These are phyloP conservation scores for Oryzias sinensis DNA, from an alignment of 2,797 vertebrate species.

Conservation along the genomic window DNA sequence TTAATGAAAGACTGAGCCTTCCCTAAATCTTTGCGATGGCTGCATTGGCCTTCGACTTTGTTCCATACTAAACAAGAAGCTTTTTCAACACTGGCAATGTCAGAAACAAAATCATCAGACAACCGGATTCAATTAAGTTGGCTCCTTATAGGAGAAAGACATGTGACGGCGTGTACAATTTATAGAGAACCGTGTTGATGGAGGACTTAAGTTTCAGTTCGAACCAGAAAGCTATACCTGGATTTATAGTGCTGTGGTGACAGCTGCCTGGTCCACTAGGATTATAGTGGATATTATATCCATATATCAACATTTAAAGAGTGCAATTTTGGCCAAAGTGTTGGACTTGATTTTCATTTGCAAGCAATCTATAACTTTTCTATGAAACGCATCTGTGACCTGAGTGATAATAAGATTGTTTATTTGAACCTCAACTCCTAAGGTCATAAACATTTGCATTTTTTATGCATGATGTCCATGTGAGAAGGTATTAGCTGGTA, in stretches of 20 bases:
- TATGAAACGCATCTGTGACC: conserved; percentile 52
- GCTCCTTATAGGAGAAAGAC: conserved; percentile 41
- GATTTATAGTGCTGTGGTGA: conserved; percentile 65
- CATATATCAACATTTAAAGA: conserved; percentile 65
- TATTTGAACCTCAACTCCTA: conserved; percentile 29
- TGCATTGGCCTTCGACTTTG: conserved; percentile 33
- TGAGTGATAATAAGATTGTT: conserved; percentile 29
- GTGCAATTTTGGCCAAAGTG: conserved; percentile 39
- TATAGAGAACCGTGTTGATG: conserved; percentile 55
- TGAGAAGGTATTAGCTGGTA: conserved; percentile 17
- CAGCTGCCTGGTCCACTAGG: conserved; percentile 58
- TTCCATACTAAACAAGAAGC: conserved; percentile 66
- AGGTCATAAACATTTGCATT: conserved; percentile 29
- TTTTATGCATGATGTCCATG: conserved; percentile 16
- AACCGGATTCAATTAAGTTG: conserved; percentile 56
- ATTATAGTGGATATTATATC: conserved; percentile 58
- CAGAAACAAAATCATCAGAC: conserved; percentile 69
- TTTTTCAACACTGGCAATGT: conserved; percentile 47
- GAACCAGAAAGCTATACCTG: conserved; percentile 47
- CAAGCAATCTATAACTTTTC: conserved; percentile 42
- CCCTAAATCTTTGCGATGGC: conserved; percentile 16
- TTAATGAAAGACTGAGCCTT: too few species aligned
- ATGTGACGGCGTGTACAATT: conserved; percentile 66
- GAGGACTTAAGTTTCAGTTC: conserved; percentile 57
- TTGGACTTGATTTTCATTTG: conserved; percentile 20